These are phyloP conservation scores for Drosophila funebris DNA, from an alignment of 1,140 invertebrate genomes.

Conservation along the genomic window DNA sequence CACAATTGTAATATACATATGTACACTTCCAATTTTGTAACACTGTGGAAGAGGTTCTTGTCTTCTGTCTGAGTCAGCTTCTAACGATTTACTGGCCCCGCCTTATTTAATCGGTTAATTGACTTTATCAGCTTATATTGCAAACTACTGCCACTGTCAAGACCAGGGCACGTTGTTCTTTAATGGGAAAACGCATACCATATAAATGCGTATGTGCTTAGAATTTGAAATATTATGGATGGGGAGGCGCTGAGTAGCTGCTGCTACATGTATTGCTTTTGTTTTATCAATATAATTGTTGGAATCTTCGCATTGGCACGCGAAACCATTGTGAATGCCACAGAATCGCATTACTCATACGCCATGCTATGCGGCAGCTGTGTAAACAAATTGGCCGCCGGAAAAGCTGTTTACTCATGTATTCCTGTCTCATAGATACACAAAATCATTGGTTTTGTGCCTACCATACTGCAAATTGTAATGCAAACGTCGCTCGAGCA, in stretches of 20 bases:
- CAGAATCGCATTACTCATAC: constrained; percentile 29
- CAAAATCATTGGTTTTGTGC: constrained; percentile 98
- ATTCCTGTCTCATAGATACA: constrained; percentile 88
- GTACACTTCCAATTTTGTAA: constrained; percentile 23
- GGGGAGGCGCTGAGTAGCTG: constrained; percentile 2
- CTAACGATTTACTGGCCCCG: constrained; percentile 62
- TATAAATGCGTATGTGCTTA: constrained; percentile 40
- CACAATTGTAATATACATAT: not conserved
- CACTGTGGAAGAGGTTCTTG: constrained; percentile 54
- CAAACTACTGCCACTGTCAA: constrained; percentile 20
- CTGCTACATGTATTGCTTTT: constrained; percentile 24
- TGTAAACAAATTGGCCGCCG: constrained; percentile 52
- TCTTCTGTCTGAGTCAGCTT: constrained; percentile 68
- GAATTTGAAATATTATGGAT: constrained; percentile 60
- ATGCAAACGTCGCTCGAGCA: constrained; percentile 95
- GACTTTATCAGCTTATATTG: constrained; percentile 73
- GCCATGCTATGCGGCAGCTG: constrained; percentile 48
- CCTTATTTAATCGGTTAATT: constrained; percentile 59
- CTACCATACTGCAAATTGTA: constrained; percentile 95
- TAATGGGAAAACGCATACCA: constrained; percentile 24
- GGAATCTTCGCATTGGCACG: constrained; percentile 17
- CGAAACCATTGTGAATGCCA: constrained; percentile 1
- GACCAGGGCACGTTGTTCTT: constrained; percentile 27
- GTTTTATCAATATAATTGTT: constrained; percentile 43
- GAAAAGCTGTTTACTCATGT: constrained; percentile 33